A percentile compares a stretch with the other conserved stretches of the same genome.
phyloP scores from a whole-genome alignment of 2,888 invertebrate species.

The Sussaba pulchella region DNA sequence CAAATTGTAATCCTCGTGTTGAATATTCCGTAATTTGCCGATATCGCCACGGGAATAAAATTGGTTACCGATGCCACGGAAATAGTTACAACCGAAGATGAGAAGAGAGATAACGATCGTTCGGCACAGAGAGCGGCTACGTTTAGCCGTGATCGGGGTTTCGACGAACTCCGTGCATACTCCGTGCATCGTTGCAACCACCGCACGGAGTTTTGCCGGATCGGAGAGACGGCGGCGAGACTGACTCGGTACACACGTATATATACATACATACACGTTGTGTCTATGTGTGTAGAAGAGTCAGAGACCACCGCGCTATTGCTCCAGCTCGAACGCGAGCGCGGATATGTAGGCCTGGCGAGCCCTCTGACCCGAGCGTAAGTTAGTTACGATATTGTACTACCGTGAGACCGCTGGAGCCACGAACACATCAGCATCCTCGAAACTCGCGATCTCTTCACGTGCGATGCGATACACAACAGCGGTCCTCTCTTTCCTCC shows the following conservation, averaged over 20 bases:
- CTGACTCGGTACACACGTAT: neutral
- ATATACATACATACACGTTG: too few species aligned
- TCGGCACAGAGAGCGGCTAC: too few species aligned
- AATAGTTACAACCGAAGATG: constrained; percentile 19
- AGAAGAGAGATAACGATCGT: constrained; percentile 43
- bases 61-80: constrained; percentile 9
- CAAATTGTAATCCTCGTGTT: constrained; percentile 45
- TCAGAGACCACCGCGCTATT: neutral
- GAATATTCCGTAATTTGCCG: constrained; percentile 49
- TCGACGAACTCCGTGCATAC: too few species aligned
- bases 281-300: neutral
- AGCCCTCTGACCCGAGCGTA: constrained; percentile 71
- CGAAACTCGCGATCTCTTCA: constrained; percentile 43
- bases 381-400: constrained; percentile 73
- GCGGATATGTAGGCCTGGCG: constrained; percentile 71
- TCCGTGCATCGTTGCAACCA: constrained; percentile 24
- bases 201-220: too few species aligned
- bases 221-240: neutral
- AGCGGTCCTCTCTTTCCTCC: too few species aligned
- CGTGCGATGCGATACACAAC: constrained; percentile 9
- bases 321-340: constrained; percentile 47
- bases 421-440: constrained; percentile 54
- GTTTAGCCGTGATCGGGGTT: too few species aligned
- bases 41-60: constrained; percentile 29
- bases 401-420: constrained; percentile 71